Percentiles rank a stretch among this genome's conserved stretches.
Evolutionary conservation across 2,888 invertebrate species (phyloP).

Genomic region (Neocrepidodera transversa): DNA sequence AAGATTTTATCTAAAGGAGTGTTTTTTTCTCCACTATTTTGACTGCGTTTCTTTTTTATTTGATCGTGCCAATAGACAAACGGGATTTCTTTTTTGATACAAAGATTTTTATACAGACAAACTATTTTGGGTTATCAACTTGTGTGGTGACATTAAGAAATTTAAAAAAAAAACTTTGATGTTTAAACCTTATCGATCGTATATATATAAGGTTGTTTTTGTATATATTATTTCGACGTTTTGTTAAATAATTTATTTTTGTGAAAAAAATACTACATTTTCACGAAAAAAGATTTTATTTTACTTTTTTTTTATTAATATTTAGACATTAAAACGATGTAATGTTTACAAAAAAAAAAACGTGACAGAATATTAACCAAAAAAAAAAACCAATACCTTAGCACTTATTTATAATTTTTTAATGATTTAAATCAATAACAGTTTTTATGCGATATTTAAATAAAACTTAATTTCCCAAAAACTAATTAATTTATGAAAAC

Average conservation of each 20-base stretch:
- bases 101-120: conserved; percentile 28
- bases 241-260: too few species aligned
- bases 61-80: conserved; percentile 49
- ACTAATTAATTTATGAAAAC: too few species aligned
- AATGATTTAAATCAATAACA: too few species aligned
- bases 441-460: too few species aligned
- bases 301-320: conserved; percentile 6
- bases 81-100: conserved; percentile 33
- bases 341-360: conserved; percentile 1
- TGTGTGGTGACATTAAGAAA: conserved; percentile 43
- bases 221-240: conserved; percentile 4
- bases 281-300: not conserved
- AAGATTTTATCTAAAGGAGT: not conserved
- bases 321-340: not conserved
- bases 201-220: conserved; percentile 9
- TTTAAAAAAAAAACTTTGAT: conserved; percentile 16
- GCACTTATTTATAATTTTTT: too few species aligned
- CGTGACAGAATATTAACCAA: conserved; percentile 8
- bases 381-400: too few species aligned
- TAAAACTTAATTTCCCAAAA: too few species aligned
- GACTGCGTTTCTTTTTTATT: conserved; percentile 25
- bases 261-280: not conserved
- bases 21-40: conserved; percentile 8
- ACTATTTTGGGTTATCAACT: conserved; percentile 26
- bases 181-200: conserved; percentile 26